Evolutionary conservation across 2,113 vertebrate species (phyloP).

Genomic region (Zosterops japonicus): DNA sequence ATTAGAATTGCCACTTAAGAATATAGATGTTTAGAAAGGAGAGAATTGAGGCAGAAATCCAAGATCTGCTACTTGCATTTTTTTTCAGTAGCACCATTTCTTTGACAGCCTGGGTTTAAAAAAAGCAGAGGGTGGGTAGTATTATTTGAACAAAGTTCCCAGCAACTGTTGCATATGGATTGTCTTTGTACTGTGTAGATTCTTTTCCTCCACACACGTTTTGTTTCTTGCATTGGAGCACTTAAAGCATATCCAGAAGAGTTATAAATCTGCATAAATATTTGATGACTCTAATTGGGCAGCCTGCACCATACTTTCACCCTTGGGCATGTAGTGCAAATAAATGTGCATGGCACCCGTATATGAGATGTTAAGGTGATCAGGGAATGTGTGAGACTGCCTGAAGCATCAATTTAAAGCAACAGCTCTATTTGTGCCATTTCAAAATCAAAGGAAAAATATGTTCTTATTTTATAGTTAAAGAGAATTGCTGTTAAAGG

Average conservation of each 20-base stretch:
- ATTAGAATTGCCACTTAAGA: background rate
- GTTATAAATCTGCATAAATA: slow-evolving; percentile 44
- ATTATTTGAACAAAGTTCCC: background rate
- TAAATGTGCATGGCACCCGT: background rate
- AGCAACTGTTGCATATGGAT: background rate
- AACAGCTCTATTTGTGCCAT: background rate
- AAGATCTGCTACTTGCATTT: background rate
- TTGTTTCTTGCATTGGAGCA: background rate
- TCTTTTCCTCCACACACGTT: background rate
- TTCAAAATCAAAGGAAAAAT: slow-evolving; percentile 17
- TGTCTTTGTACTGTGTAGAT: background rate
- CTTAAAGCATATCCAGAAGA: slow-evolving; percentile 5
- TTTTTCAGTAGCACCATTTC: background rate
- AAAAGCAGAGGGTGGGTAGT: background rate
- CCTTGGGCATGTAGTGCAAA: slow-evolving; percentile 11
- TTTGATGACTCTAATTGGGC: slow-evolving; percentile 38
- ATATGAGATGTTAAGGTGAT: background rate
- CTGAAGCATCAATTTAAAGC: slow-evolving; percentile 26
- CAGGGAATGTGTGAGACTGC: background rate
- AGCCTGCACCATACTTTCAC: background rate
- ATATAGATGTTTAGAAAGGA: background rate
- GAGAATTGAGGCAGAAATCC: background rate
- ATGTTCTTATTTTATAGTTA: slow-evolving; percentile 3
- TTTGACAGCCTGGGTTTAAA: background rate
- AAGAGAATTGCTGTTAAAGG: background rate